phyloP scores from a whole-genome alignment of 2,113 vertebrate species.

The Fregetta grallaria region DNA sequence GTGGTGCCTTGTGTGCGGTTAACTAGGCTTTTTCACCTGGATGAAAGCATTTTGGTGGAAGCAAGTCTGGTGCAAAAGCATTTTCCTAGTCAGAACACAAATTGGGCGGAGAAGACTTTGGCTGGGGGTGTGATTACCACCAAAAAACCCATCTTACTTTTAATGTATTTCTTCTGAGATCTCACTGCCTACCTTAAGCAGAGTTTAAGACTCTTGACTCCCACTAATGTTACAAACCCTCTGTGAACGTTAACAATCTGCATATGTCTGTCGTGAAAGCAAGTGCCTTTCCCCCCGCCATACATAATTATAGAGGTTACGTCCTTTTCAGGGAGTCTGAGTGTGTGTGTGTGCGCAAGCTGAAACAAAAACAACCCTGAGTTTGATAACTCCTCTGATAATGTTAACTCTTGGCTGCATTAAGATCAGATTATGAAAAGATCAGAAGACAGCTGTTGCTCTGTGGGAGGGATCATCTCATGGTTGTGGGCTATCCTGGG shows the following conservation, averaged over 20 bases:
- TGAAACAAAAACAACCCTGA: background rate
- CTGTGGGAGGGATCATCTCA: background rate
- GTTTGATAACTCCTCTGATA: background rate
- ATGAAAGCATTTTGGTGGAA: background rate
- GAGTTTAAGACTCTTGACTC: background rate
- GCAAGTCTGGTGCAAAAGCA: background rate
- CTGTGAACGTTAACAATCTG: background rate
- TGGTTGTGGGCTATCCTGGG: background rate
- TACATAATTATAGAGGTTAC: background rate
- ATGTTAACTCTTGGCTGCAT: background rate
- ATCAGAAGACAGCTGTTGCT: slow-evolving; percentile 15
- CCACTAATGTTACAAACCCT: background rate
- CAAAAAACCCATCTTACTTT: background rate
- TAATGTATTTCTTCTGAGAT: background rate
- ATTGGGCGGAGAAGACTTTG: background rate
- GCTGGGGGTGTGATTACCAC: background rate
- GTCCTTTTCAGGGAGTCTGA: background rate
- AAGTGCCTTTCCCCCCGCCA: background rate
- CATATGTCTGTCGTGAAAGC: background rate
- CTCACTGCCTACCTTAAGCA: background rate
- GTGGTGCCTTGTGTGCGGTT: background rate
- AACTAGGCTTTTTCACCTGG: background rate
- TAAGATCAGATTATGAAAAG: slow-evolving; percentile 21
- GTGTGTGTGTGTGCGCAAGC: background rate
- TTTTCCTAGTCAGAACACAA: background rate